Percentiles rank a stretch among this genome's conserved stretches.
phyloP scores from a whole-genome alignment of 2,888 invertebrate species.

The Papilio demoleus region DNA sequence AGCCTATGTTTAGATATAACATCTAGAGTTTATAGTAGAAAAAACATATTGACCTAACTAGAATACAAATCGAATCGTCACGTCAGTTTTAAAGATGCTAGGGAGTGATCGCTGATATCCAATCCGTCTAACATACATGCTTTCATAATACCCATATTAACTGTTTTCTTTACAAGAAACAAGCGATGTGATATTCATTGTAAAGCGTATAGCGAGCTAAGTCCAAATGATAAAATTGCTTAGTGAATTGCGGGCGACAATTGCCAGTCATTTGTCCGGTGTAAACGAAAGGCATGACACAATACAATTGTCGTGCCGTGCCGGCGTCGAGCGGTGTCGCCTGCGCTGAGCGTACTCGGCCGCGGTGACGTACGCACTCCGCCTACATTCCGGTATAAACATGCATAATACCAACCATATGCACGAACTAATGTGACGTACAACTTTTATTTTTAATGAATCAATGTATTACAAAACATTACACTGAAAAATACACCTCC shows the following conservation, averaged over 20 bases:
- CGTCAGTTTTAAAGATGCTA: too few species aligned
- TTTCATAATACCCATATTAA: too few species aligned
- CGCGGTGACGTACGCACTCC: slow-evolving; percentile 61
- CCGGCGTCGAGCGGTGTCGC: slow-evolving; percentile 42
- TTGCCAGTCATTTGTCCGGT: slow-evolving; percentile 5
- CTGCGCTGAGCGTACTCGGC: slow-evolving; percentile 38
- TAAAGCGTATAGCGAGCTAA: background rate
- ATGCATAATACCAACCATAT: slow-evolving; percentile 34
- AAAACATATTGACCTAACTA: too few species aligned
- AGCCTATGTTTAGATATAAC: too few species aligned
- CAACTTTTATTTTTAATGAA: slow-evolving; percentile 20
- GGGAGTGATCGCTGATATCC: too few species aligned
- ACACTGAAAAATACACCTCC: too few species aligned
- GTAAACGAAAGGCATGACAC: slow-evolving; percentile 43
- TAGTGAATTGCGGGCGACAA: background rate
- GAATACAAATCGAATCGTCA: too few species aligned
- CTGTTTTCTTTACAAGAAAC: background rate
- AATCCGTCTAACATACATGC: too few species aligned
- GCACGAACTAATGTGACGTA: slow-evolving; percentile 45
- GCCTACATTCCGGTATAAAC: slow-evolving; percentile 54
- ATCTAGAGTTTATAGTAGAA: too few species aligned
- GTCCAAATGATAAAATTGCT: slow-evolving; percentile 23
- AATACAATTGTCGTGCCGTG: slow-evolving; percentile 45
- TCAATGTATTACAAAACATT: background rate
- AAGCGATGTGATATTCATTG: background rate